These are phyloP conservation scores for Saguinus midas DNA, from an alignment of 2,113 vertebrate species.

Conservation along the genomic window DNA sequence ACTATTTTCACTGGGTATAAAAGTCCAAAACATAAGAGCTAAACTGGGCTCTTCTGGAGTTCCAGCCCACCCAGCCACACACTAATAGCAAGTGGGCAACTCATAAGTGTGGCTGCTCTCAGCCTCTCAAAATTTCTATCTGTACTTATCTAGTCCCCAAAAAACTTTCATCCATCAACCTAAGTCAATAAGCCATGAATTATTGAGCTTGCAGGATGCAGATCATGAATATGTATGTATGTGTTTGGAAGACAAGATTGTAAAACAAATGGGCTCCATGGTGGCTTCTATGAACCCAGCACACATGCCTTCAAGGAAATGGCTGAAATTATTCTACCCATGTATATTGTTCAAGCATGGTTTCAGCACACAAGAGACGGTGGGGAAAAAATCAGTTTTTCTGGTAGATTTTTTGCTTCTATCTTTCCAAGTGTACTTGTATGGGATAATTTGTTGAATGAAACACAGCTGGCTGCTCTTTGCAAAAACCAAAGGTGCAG, in stretches of 20 bases:
- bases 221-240: constrained; percentile 69
- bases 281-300: not conserved
- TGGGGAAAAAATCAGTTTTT: not conserved
- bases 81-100: not conserved
- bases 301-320: not conserved
- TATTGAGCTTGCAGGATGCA: constrained; percentile 14
- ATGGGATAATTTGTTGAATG: not conserved
- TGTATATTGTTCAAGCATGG: not conserved
- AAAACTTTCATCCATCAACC: constrained; percentile 61
- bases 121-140: not conserved
- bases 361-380: not conserved
- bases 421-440: not conserved
- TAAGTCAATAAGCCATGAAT: constrained; percentile 73
- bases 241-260: constrained; percentile 51
- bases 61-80: not conserved
- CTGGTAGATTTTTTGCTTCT: constrained; percentile 34
- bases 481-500: not conserved
- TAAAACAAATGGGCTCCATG: constrained; percentile 35
- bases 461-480: not conserved
- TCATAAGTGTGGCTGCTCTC: not conserved
- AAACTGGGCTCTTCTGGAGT: not conserved
- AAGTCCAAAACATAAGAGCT: constrained; percentile 4
- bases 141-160: not conserved
- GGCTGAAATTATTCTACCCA: not conserved
- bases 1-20: not conserved